phyloP scores from a whole-genome alignment of 2,888 invertebrate genomes.

The Sarcophaga rosellei region DNA sequence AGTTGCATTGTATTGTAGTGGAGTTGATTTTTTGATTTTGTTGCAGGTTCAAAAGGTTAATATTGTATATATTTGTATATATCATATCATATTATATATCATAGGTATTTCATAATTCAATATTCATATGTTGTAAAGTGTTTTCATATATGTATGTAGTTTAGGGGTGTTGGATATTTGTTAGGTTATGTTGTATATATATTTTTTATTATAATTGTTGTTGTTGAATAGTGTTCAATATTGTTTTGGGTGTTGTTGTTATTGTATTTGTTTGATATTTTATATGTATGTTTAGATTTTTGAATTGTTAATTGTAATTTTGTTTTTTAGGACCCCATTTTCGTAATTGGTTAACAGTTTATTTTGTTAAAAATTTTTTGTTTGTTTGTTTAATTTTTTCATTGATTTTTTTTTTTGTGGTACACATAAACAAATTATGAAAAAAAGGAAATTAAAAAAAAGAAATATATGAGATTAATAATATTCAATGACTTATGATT shows the following conservation, averaged over 20 bases:
- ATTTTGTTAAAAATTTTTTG: background rate
- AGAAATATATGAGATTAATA: constrained; percentile 78
- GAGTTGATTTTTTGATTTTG: constrained; percentile 25
- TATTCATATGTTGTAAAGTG: constrained; percentile 22
- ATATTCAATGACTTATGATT: constrained; percentile 71
- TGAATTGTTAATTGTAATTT: constrained; percentile 68
- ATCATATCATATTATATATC: constrained; percentile 8
- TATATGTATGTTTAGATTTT: constrained; percentile 53
- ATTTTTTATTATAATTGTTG: background rate
- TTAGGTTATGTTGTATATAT: constrained; percentile 23
- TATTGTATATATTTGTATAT: constrained; percentile 3
- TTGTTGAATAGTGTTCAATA: background rate
- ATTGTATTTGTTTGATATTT: constrained; percentile 32
- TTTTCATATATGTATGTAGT: constrained; percentile 30
- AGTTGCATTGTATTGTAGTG: background rate
- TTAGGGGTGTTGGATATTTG: constrained; percentile 20
- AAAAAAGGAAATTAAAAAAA: constrained; percentile 80
- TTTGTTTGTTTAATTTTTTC: constrained; percentile 32
- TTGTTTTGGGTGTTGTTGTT: background rate
- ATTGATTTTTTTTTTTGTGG: constrained; percentile 70
- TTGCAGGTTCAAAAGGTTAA: constrained; percentile 22
- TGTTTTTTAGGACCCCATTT: constrained; percentile 77
- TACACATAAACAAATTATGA: constrained; percentile 80
- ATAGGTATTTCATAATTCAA: background rate
- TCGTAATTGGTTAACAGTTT: constrained; percentile 78